phyloP scores from a whole-genome alignment of 1,140 invertebrate species.

The Bicyclus anynana region DNA sequence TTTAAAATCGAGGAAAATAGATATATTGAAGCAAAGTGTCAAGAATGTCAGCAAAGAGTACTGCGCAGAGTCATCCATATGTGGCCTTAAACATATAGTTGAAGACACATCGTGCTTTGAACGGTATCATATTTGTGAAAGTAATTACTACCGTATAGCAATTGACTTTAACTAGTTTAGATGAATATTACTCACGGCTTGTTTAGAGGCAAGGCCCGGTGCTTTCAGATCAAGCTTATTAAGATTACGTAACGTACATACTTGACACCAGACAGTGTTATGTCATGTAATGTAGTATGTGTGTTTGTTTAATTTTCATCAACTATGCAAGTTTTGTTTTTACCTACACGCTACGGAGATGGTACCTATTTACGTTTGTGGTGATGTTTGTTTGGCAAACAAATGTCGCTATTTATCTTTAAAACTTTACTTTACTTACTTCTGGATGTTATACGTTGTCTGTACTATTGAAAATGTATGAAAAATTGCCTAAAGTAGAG shows the following conservation, averaged over 20 bases:
- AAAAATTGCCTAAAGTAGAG: too few relatives aligned
- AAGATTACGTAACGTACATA: slow-evolving; percentile 18
- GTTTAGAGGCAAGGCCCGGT: slow-evolving; percentile 35
- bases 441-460: too few relatives aligned
- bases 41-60: slow-evolving; percentile 57
- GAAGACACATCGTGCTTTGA: slow-evolving; percentile 51
- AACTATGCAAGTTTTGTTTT: neutral
- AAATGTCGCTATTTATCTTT: too few relatives aligned
- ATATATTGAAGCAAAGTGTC: slow-evolving; percentile 46
- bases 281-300: slow-evolving; percentile 9
- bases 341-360: too few relatives aligned
- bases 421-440: too few relatives aligned
- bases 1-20: slow-evolving; percentile 30
- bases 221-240: slow-evolving; percentile 19
- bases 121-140: slow-evolving; percentile 46
- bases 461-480: too few relatives aligned
- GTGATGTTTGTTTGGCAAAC: too few relatives aligned
- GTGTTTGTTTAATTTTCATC: neutral
- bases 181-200: slow-evolving; percentile 27
- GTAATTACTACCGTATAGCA: slow-evolving; percentile 22
- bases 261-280: slow-evolving; percentile 6
- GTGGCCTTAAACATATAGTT: slow-evolving; percentile 65
- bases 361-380: too few relatives aligned
- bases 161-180: slow-evolving; percentile 41
- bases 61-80: slow-evolving; percentile 63